Conservation (phyloP, 2,888 invertebrate species). For the Pammene fasciana region DNA sequence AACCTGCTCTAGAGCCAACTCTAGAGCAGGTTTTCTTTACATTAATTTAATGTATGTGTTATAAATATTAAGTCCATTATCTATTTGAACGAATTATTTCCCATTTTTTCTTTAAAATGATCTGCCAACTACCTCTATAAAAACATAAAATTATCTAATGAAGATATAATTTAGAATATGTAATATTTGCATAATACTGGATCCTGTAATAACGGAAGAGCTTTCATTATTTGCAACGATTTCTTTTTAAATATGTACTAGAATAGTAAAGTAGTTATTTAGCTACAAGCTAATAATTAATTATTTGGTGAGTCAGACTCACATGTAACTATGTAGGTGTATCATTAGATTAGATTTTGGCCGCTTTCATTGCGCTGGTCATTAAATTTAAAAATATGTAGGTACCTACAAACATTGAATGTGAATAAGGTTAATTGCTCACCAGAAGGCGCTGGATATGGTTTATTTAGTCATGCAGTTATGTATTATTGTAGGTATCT, state of each 20-base stretch:
- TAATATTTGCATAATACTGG: neutral
- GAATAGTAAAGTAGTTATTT: neutral
- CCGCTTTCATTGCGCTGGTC: neutral
- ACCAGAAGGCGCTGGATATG: too few relatives aligned
- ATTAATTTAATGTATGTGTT: neutral
- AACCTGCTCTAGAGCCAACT: too few relatives aligned
- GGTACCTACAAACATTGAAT: neutral
- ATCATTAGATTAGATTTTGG: neutral
- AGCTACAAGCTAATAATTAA: slow-evolving; percentile 15
- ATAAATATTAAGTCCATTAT: neutral
- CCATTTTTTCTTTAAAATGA: too few relatives aligned
- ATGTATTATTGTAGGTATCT: too few relatives aligned
- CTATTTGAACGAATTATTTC: neutral
- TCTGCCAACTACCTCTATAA: slow-evolving; percentile 15
- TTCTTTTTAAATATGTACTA: neutral
- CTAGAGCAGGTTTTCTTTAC: neutral
- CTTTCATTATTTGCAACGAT: neutral
- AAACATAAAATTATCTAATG: neutral
- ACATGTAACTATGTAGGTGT: neutral
- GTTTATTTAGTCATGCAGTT: too few relatives aligned
- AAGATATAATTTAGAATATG: too few relatives aligned
- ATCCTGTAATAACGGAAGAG: neutral
- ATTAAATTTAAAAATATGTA: slow-evolving; percentile 2
- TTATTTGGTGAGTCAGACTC: slow-evolving; percentile 9
- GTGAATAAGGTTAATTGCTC: too few relatives aligned